Conservation (phyloP, 2,113 vertebrate species). For the Apodemus speciosus region DNA sequence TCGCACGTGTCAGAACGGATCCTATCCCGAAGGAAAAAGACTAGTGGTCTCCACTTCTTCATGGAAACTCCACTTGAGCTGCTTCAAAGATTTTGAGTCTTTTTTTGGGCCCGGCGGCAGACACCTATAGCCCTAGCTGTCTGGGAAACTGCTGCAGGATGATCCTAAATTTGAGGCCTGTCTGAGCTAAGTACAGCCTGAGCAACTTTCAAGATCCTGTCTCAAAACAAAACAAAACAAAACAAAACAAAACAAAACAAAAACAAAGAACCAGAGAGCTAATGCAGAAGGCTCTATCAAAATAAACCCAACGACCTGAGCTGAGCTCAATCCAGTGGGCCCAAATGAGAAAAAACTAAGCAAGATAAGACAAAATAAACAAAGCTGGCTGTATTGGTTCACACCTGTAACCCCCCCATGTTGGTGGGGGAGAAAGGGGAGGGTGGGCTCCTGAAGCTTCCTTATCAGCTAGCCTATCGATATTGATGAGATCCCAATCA, state of each 20-base stretch:
- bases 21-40: background rate
- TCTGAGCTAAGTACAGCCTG: background rate
- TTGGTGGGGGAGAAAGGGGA: background rate
- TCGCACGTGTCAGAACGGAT: background rate
- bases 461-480: background rate
- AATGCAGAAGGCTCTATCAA: background rate
- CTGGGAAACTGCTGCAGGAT: background rate
- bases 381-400: background rate
- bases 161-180: background rate
- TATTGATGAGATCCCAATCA: background rate
- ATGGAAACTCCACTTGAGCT: background rate
- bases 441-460: background rate
- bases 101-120: background rate
- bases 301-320: background rate
- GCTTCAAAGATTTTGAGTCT: background rate
- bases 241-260: too few relatives aligned
- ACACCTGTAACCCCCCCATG: background rate
- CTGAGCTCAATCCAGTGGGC: background rate
- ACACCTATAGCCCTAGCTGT: background rate
- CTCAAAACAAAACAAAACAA: background rate
- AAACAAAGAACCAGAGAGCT: background rate
- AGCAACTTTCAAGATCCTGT: background rate
- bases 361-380: background rate
- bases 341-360: background rate
- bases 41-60: background rate